Evolutionary conservation across 2,113 vertebrate species (phyloP).

Genomic region (Elgaria multicarinata): DNA sequence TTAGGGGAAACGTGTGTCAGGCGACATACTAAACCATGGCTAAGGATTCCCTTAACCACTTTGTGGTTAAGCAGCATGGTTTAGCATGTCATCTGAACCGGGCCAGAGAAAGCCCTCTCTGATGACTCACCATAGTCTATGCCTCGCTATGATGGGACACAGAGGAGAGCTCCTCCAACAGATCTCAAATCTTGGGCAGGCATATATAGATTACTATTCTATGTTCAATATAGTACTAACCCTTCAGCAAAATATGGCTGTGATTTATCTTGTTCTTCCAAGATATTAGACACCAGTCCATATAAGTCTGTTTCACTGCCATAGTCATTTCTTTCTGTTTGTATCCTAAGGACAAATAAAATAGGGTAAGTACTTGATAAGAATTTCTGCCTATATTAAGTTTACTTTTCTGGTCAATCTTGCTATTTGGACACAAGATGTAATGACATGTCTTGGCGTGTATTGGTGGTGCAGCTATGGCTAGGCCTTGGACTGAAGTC

Average conservation of each 20-base stretch:
- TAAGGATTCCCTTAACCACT: no score
- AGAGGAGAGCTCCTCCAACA: no score
- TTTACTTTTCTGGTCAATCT: neutral
- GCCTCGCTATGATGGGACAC: no score
- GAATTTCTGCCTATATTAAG: neutral
- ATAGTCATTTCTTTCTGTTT: conserved; percentile 80
- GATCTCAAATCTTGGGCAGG: no score
- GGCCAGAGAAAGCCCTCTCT: no score
- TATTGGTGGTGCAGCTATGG: neutral
- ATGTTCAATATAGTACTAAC: conserved; percentile 77
- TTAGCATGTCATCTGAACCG: no score
- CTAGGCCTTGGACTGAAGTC: no score
- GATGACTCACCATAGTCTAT: no score
- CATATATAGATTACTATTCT: conserved; percentile 17
- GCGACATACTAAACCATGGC: no score
- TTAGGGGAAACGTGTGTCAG: no score
- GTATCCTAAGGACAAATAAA: conserved; percentile 76
- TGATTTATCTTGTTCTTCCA: conserved; percentile 87
- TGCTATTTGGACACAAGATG: neutral
- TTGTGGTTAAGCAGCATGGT: no score
- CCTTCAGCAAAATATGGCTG: conserved; percentile 83
- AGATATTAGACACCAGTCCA: conserved; percentile 91
- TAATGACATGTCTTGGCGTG: neutral
- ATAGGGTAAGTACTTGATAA: neutral
- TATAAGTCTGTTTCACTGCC: conserved; percentile 91